Conservation (phyloP, 2,888 invertebrate genomes). For the Phengaris arion region DNA sequence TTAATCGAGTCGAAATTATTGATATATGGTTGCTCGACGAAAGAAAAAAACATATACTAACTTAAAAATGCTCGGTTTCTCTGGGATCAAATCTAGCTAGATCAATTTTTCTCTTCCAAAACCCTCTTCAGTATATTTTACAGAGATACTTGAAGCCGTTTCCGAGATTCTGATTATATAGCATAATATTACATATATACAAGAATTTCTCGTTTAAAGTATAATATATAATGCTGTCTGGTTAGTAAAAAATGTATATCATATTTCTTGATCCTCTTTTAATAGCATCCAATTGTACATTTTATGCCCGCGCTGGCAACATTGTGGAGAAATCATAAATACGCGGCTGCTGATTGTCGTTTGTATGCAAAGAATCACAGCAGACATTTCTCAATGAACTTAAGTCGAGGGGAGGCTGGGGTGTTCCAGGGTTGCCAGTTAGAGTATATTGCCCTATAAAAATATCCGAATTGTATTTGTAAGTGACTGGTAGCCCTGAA, state of each 20-base stretch:
- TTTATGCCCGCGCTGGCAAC: slow-evolving; percentile 10
- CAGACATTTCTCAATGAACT: slow-evolving; percentile 77
- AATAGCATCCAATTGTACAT: slow-evolving; percentile 26
- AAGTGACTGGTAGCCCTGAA: background rate
- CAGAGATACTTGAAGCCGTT: no score
- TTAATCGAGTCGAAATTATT: no score
- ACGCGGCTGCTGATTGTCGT: slow-evolving; percentile 69
- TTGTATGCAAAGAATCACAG: slow-evolving; percentile 80
- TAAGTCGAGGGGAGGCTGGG: slow-evolving; percentile 49
- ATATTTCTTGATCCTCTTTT: slow-evolving; percentile 7
- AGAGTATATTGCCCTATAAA: slow-evolving; percentile 28
- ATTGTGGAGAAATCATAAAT: slow-evolving; percentile 55
- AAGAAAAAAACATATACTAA: no score
- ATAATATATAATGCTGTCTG: no score
- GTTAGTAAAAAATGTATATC: background rate
- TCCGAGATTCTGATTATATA: no score
- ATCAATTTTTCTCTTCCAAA: no score
- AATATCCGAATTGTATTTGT: slow-evolving; percentile 38
- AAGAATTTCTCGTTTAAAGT: no score
- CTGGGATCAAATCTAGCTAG: no score
- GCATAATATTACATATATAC: no score
- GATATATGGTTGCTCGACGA: no score
- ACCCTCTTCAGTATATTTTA: no score
- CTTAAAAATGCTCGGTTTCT: no score
- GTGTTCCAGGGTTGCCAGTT: slow-evolving; percentile 56